Evolutionary conservation across 1,140 invertebrate species (phyloP).

Genomic region (Ceratosolen fusciceps): DNA sequence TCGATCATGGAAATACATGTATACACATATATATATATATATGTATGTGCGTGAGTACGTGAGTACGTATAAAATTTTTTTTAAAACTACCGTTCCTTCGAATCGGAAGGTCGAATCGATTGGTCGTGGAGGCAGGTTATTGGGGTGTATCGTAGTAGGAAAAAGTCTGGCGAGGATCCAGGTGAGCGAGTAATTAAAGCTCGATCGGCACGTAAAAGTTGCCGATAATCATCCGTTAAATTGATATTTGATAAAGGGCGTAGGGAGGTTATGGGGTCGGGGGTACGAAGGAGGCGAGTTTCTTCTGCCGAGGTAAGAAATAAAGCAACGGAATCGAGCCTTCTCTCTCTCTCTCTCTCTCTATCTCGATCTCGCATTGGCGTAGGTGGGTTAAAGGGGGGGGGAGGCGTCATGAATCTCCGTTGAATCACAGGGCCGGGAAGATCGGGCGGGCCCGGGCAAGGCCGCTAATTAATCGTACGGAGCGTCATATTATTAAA

Average conservation of each 20-base stretch:
- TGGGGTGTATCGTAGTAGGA: background rate
- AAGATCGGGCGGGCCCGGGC: background rate
- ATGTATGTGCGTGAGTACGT: no score
- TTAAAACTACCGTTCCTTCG: background rate
- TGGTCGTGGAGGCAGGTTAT: background rate
- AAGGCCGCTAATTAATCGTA: slow-evolving; percentile 59
- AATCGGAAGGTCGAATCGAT: background rate
- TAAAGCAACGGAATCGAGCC: slow-evolving; percentile 6
- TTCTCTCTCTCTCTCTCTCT: no score
- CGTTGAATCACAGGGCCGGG: slow-evolving; percentile 24
- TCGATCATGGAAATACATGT: background rate
- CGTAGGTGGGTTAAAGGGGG: background rate
- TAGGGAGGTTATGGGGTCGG: background rate
- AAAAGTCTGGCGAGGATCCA: background rate
- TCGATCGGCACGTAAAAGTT: background rate
- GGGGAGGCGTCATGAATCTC: slow-evolving; percentile 47
- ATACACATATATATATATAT: no score
- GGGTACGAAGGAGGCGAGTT: background rate
- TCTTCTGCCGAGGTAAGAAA: background rate
- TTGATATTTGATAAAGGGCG: no score
- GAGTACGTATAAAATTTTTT: background rate
- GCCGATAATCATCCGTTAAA: background rate
- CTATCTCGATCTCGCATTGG: background rate
- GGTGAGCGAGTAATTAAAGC: background rate
- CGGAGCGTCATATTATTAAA: slow-evolving; percentile 66